Percentiles rank a stretch among this genome's conserved stretches.
Conservation (phyloP, 2,797 vertebrate species). For the Delichon dasypus region DNA sequence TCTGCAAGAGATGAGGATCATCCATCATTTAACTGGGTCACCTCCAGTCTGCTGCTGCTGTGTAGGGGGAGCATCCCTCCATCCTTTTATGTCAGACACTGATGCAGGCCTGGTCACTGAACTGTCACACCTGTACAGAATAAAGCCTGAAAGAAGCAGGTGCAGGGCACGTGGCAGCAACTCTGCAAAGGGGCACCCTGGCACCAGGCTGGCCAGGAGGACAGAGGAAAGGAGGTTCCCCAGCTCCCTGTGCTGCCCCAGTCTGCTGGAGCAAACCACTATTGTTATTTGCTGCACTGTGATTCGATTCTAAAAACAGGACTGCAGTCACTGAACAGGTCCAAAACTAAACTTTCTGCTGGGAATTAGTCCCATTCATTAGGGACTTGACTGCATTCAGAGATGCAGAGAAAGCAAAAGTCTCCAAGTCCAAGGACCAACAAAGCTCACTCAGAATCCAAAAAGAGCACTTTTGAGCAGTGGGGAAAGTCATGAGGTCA, state of each 20-base stretch:
- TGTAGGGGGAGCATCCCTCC: fast-evolving
- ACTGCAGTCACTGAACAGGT: background rate
- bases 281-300: background rate
- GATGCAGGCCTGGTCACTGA: background rate
- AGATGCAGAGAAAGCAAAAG: background rate
- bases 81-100: background rate
- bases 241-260: background rate
- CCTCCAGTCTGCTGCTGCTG: background rate
- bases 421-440: background rate
- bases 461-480: background rate
- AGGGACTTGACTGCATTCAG: background rate
- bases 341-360: background rate
- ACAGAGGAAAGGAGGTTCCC: background rate
- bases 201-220: background rate
- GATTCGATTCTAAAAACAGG: background rate
- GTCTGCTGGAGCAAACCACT: background rate
- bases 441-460: background rate
- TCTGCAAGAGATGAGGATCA: background rate
- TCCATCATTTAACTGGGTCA: background rate
- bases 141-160: background rate
- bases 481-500: background rate
- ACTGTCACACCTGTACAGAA: background rate
- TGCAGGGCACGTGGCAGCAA: background rate
- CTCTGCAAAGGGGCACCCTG: background rate
- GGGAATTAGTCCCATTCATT: background rate